Evolutionary conservation across 2,113 vertebrate genomes (phyloP).

Genomic region (Eulemur macaco): DNA sequence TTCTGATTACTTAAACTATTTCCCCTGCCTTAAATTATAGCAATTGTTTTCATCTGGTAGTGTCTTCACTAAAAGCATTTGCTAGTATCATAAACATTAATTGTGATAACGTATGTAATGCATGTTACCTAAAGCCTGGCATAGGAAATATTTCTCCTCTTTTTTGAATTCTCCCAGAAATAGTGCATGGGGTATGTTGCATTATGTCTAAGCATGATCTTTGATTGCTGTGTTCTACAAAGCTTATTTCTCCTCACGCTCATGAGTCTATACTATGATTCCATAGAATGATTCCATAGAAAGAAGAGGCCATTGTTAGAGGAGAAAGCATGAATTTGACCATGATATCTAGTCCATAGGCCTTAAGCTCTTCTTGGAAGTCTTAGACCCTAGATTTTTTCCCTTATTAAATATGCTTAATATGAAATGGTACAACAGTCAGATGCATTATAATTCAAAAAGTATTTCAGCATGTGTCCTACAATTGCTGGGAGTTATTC

Average conservation of each 20-base stretch:
- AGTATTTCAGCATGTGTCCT: constrained; percentile 9
- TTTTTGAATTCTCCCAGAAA: background rate
- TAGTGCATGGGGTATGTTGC: too few relatives aligned
- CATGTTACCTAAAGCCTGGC: background rate
- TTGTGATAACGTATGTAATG: background rate
- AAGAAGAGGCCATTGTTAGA: background rate
- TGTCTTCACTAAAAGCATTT: background rate
- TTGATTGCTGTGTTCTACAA: background rate
- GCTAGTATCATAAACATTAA: background rate
- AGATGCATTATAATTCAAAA: background rate
- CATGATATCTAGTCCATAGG: background rate
- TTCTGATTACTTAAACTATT: background rate
- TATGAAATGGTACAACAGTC: background rate
- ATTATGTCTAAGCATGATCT: background rate
- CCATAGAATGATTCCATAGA: background rate
- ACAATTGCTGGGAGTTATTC: background rate
- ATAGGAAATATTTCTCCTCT: background rate
- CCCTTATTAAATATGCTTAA: background rate
- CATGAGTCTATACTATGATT: background rate
- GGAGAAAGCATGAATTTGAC: background rate
- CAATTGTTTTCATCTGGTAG: constrained; percentile 11
- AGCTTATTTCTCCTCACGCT: background rate
- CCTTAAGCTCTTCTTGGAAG: background rate
- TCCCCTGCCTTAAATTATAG: background rate
- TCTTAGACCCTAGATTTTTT: background rate